phyloP scores from a whole-genome alignment of 2,888 invertebrate species.

The Cheilosia scutellata region DNA sequence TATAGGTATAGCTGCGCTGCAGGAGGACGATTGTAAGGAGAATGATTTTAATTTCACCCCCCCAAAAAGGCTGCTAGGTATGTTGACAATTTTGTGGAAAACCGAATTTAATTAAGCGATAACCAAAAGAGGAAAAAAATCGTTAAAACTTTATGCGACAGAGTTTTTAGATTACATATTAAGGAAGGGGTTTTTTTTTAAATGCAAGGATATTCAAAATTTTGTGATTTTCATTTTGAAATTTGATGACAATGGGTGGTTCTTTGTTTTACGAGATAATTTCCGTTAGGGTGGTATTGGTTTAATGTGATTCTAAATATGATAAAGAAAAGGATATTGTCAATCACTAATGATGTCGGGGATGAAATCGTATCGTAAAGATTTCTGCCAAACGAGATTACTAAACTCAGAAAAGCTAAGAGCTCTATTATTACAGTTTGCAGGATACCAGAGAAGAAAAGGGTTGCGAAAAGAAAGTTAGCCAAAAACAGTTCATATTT shows the following conservation, averaged over 20 bases:
- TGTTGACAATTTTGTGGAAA: slow-evolving; percentile 35
- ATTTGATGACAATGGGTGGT: not conserved
- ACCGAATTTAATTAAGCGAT: slow-evolving; percentile 28
- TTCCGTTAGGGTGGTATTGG: not conserved
- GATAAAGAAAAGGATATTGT: not conserved
- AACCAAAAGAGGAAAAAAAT: not conserved
- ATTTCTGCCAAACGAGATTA: not conserved
- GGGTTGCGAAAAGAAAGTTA: no score
- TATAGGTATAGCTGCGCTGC: not conserved
- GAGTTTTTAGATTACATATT: not conserved
- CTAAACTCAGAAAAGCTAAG: not conserved
- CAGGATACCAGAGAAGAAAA: not conserved
- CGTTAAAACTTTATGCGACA: slow-evolving; percentile 7
- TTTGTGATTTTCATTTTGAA: not conserved
- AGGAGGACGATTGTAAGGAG: not conserved
- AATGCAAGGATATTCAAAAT: not conserved
- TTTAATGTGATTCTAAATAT: not conserved
- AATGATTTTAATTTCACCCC: not conserved
- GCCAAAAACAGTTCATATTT: no score
- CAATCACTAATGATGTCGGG: not conserved
- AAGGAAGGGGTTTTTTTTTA: not conserved
- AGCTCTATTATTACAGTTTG: not conserved
- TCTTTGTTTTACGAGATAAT: not conserved
- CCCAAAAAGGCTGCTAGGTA: not conserved
- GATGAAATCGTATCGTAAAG: not conserved